Evolutionary conservation across 2,888 invertebrate species (phyloP).

Genomic region (Augiades crinisus): DNA sequence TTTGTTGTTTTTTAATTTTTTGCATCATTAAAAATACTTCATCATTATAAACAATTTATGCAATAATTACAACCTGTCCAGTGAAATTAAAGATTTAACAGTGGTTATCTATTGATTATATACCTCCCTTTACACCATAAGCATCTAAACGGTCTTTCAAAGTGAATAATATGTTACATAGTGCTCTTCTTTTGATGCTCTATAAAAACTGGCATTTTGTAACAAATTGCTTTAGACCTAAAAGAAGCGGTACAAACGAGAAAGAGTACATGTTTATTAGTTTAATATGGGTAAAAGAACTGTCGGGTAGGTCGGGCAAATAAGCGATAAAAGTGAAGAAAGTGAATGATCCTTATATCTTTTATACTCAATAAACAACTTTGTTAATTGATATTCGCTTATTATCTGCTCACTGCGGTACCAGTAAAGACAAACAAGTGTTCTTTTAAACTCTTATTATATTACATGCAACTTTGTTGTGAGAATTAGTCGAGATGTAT

Average conservation of each 20-base stretch:
- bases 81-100: too few relatives aligned
- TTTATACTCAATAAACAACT: slow-evolving; percentile 59
- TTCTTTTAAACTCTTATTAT: slow-evolving; percentile 10
- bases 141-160: too few relatives aligned
- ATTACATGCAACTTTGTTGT: slow-evolving; percentile 25
- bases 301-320: slow-evolving; percentile 58
- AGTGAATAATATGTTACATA: too few relatives aligned
- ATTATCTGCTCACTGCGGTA: slow-evolving; percentile 42
- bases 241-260: not conserved
- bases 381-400: slow-evolving; percentile 55
- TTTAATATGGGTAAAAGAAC: slow-evolving; percentile 65
- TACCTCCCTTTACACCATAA: too few relatives aligned
- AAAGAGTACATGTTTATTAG: not conserved
- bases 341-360: slow-evolving; percentile 59
- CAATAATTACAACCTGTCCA: too few relatives aligned
- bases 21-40: too few relatives aligned
- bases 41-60: too few relatives aligned
- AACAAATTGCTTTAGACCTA: too few relatives aligned
- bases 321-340: slow-evolving; percentile 57
- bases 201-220: too few relatives aligned
- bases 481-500: not conserved
- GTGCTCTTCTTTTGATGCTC: too few relatives aligned
- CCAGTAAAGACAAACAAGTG: slow-evolving; percentile 21
- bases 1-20: too few relatives aligned
- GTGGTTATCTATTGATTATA: too few relatives aligned